phyloP scores from a whole-genome alignment of 2,113 vertebrate genomes.

The Antidorcas marsupialis region DNA sequence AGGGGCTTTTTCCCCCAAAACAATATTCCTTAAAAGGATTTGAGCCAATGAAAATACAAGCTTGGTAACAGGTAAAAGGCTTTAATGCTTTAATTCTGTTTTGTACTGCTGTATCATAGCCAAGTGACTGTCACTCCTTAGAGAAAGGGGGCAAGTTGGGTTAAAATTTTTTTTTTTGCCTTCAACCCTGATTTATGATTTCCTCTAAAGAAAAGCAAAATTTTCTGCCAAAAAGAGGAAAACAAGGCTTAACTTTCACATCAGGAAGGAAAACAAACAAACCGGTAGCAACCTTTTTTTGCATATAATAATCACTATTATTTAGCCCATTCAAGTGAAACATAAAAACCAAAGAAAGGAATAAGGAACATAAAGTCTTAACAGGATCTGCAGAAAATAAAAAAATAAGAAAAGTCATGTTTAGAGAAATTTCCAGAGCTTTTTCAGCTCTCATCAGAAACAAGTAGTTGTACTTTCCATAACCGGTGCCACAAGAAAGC shows the following conservation, averaged over 20 bases:
- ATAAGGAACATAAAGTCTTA: constrained; percentile 39
- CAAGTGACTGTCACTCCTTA: not conserved
- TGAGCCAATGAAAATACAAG: not conserved
- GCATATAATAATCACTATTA: constrained; percentile 49
- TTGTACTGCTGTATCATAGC: not conserved
- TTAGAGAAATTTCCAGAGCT: constrained; percentile 47
- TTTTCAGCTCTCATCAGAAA: constrained; percentile 27
- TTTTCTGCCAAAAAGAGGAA: constrained; percentile 46
- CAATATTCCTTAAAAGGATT: not conserved
- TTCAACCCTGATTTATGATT: constrained; percentile 47
- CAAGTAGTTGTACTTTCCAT: constrained; percentile 22
- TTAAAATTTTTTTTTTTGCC: constrained; percentile 52
- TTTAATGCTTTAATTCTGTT: not conserved
- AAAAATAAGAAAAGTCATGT: not conserved
- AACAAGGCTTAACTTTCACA: constrained; percentile 41
- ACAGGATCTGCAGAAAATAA: not conserved
- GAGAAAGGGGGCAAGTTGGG: not conserved
- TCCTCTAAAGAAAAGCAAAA: constrained; percentile 58
- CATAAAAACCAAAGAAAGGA: constrained; percentile 20
- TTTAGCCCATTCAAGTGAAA: constrained; percentile 23
- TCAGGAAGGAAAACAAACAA: not conserved
- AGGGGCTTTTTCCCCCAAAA: not conserved
- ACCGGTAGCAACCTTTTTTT: not conserved
- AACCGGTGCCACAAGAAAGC: not conserved
- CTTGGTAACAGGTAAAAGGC: not conserved